phyloP scores from a whole-genome alignment of 2,113 vertebrate species.

The Archilochus colubris region DNA sequence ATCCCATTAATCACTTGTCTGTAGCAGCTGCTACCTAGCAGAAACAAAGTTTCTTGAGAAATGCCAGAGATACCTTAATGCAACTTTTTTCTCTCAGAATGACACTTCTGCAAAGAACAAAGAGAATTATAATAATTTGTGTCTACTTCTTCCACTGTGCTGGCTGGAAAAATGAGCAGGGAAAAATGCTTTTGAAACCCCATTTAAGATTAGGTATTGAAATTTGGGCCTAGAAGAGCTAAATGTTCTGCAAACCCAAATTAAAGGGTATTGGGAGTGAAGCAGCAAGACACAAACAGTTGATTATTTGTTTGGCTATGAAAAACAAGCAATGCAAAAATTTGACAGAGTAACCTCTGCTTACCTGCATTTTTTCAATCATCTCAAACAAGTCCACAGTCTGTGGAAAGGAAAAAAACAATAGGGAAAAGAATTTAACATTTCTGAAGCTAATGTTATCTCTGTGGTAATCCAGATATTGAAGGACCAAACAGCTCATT shows the following conservation, averaged over 20 bases:
- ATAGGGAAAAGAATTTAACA: not conserved
- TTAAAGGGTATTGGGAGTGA: not conserved
- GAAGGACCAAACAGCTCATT: not conserved
- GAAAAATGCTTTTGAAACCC: not conserved
- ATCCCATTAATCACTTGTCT: not conserved
- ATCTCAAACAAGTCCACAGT: slow-evolving; percentile 90
- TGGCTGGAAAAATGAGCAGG: not conserved
- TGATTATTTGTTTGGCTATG: not conserved
- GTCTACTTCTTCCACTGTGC: not conserved
- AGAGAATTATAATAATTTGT: not conserved
- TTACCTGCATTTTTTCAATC: slow-evolving; percentile 85
- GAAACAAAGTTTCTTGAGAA: not conserved
- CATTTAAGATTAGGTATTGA: not conserved
- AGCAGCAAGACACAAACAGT: not conserved
- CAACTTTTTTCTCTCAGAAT: not conserved
- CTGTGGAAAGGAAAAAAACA: slow-evolving; percentile 68
- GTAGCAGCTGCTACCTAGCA: not conserved
- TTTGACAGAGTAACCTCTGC: not conserved
- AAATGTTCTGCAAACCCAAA: not conserved
- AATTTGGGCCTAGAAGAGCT: not conserved
- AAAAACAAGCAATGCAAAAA: not conserved
- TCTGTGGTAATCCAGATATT: not conserved
- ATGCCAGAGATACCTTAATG: not conserved
- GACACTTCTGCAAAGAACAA: not conserved
- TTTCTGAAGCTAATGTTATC: not conserved